A percentile compares a stretch with the other conserved stretches of the same genome.
Conservation (phyloP, 2,888 invertebrate species). For the Leucophenga maculata region DNA sequence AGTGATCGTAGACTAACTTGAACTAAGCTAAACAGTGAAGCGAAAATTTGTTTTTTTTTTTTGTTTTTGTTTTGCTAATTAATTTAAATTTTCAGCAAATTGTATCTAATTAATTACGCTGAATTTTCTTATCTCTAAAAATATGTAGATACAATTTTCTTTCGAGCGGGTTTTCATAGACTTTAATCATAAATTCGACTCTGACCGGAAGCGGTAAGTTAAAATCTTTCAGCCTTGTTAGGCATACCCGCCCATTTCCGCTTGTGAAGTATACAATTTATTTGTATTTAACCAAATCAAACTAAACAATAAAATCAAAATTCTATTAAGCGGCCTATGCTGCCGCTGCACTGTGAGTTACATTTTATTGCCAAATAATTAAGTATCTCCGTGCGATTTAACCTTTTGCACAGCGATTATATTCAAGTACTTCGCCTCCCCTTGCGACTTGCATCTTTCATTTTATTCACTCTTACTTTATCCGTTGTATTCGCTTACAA, state of each 20-base stretch:
- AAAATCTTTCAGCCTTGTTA: constrained; percentile 37
- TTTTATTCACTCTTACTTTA: constrained; percentile 4
- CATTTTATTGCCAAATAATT: constrained; percentile 46
- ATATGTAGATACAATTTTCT: background rate
- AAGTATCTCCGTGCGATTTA: constrained; percentile 40
- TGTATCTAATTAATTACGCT: constrained; percentile 51
- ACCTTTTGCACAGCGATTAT: background rate
- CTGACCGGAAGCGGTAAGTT: constrained; percentile 20
- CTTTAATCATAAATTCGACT: background rate
- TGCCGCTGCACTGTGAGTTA: constrained; percentile 36
- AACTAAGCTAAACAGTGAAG: constrained; percentile 24
- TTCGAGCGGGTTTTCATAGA: background rate
- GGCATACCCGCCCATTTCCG: constrained; percentile 21
- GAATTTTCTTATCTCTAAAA: background rate
- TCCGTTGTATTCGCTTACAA: background rate
- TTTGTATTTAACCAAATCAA: constrained; percentile 51
- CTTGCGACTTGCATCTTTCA: too few species aligned
- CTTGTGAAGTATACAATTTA: background rate
- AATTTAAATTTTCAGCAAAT: constrained; percentile 51
- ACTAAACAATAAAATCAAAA: constrained; percentile 42
- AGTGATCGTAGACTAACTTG: constrained; percentile 29
- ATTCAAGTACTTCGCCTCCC: background rate
- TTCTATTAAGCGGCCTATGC: constrained; percentile 11
- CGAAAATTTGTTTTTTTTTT: constrained; percentile 36
- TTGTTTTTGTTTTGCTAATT: constrained; percentile 50